phyloP scores from a whole-genome alignment of 1,140 invertebrate species.

The Caerostris darwini region DNA sequence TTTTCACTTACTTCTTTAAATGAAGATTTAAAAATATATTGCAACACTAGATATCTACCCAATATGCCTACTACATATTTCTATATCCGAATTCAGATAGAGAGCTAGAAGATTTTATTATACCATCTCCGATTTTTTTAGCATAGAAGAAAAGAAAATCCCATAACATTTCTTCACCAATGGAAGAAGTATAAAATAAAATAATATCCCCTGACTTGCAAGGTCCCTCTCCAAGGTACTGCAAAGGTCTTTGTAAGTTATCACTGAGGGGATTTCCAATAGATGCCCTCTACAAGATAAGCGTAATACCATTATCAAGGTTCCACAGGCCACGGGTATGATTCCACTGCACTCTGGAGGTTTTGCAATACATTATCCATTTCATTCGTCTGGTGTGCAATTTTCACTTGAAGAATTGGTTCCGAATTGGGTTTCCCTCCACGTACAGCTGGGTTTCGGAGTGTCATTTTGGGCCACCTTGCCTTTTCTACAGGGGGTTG shows the following conservation, averaged over 20 bases:
- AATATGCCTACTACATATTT: too few relatives aligned
- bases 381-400: neutral
- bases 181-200: neutral
- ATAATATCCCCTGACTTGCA: neutral
- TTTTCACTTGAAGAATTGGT: conserved; percentile 36
- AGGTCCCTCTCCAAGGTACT: neutral
- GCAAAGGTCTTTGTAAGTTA: conserved; percentile 6
- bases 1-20: too few relatives aligned
- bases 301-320: conserved; percentile 52
- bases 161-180: neutral
- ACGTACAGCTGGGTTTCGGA: neutral
- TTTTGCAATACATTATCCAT: neutral
- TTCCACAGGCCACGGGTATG: conserved; percentile 11
- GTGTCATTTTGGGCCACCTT: neutral
- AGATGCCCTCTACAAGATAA: conserved; percentile 48
- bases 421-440: neutral
- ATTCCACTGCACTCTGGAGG: conserved; percentile 15
- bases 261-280: conserved; percentile 6
- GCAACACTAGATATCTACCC: too few relatives aligned
- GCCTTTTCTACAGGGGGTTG: neutral
- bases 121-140: too few relatives aligned
- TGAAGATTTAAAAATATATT: too few relatives aligned
- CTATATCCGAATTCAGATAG: too few relatives aligned
- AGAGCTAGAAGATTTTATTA: too few relatives aligned
- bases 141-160: too few relatives aligned